Percentiles rank a stretch among this genome's conserved stretches.
These are phyloP conservation scores for Ophthalmolycus amberensis DNA, from an alignment of 2,113 vertebrate genomes.

Conservation along the genomic window DNA sequence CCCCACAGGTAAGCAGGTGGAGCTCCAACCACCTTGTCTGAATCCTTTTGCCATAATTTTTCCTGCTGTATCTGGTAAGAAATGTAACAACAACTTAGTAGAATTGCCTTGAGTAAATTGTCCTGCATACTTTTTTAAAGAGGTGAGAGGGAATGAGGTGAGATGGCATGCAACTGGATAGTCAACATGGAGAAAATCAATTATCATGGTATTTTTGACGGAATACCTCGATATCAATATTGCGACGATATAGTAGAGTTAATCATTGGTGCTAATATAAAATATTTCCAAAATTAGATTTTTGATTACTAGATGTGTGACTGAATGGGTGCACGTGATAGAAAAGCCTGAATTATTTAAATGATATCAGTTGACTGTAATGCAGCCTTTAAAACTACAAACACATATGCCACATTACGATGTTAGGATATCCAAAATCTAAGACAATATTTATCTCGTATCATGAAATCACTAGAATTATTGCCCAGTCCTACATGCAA, in stretches of 20 bases:
- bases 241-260: background rate
- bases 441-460: background rate
- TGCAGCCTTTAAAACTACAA: background rate
- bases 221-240: background rate
- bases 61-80: background rate
- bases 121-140: background rate
- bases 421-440: background rate
- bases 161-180: background rate
- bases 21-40: background rate
- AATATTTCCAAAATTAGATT: background rate
- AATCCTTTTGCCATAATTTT: background rate
- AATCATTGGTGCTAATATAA: background rate
- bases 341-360: no score
- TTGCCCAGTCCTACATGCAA: background rate
- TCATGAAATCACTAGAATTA: background rate
- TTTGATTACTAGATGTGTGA: background rate
- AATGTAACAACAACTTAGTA: background rate
- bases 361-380: background rate
- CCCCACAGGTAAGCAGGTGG: conserved; percentile 22
- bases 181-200: background rate
- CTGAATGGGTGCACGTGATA: background rate
- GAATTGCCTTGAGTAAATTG: background rate
- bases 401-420: background rate
- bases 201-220: background rate
- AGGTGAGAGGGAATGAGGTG: background rate